These are phyloP conservation scores for Myiotriccus ornatus DNA, from an alignment of 2,797 vertebrate genomes.

Conservation along the genomic window DNA sequence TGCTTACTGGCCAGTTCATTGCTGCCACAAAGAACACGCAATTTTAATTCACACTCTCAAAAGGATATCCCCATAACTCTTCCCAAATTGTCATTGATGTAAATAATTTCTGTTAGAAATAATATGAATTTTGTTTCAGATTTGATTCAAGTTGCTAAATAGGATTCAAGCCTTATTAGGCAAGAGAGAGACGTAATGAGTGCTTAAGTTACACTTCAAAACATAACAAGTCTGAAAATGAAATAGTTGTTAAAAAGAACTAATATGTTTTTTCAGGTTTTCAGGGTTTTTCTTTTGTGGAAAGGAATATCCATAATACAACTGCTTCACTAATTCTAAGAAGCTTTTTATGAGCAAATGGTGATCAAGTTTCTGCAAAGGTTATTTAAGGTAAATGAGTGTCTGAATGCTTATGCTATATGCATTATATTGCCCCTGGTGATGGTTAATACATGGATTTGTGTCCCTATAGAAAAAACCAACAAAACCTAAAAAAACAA, in stretches of 20 bases:
- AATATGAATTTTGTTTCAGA: background rate
- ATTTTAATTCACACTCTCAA: background rate
- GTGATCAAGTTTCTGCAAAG: background rate
- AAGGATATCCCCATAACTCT: background rate
- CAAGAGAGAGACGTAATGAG: background rate
- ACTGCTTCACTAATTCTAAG: background rate
- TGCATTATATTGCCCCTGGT: background rate
- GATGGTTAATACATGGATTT: background rate
- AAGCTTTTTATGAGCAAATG: background rate
- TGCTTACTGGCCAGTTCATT: background rate
- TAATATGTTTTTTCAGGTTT: background rate
- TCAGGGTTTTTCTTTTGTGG: background rate
- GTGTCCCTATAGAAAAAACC: background rate
- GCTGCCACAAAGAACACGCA: background rate
- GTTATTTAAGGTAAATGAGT: background rate
- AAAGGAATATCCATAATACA: background rate
- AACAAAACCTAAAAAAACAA: background rate
- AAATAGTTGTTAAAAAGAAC: background rate
- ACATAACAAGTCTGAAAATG: background rate
- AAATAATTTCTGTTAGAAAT: background rate
- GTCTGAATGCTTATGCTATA: background rate
- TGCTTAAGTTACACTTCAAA: accelerated
- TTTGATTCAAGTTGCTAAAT: background rate
- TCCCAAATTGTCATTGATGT: background rate
- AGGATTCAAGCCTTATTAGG: background rate